Evolutionary conservation across 2,888 invertebrate genomes (phyloP), one percentile per base, ranked within the genome.

Genomic region (Bimastos eiseni): DNA sequence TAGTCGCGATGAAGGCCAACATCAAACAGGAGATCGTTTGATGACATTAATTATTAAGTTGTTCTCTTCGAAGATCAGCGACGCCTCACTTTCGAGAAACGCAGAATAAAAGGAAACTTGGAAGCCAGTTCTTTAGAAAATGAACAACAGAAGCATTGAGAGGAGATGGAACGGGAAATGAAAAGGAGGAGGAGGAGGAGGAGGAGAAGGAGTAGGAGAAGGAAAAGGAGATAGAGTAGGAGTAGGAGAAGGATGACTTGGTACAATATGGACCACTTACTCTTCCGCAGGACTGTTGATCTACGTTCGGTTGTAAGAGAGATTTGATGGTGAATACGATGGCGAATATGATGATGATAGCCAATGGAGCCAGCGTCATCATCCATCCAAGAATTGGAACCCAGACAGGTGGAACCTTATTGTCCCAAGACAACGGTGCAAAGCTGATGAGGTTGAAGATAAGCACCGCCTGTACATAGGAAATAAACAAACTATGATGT

Each of bases 281-380:
- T 37, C 36, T 36, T 34, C 86, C 36, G 86, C 13, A 86, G 0
- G 36, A 8, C 37, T 8, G 36, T 86, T 24, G 2, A 19, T 86
- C 86, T 3, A 33, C n/a, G 86, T 86, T 37, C 15, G 86, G 86
- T 15, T 3, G 2, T 0, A 11, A 34, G 36, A 86, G 86, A 37
- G 86, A n/a, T 34, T 21, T 86, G 36, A 86, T 86, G 36, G 84
- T 44, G 36, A 89, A 88, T 41, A 55, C 19, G 84, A 92, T 41
- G 1, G 90, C 91, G 3, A 92, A 70, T 21, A 92, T 33, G 44
- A 90, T 41, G 70, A 92, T 90, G 44, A 92, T 30, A 1, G 44
- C 83, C 13, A 92, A 34, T 8, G 92, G 88, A n/a, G 91, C 34
- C 24, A 92, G 70, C 30, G 92, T 92, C 92, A 92, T 92, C 49